Percentiles rank a stretch among this genome's conserved stretches.
These are phyloP conservation scores for Ectropis crepuscularia DNA, from an alignment of 2,888 invertebrate species.

Conservation along the genomic window DNA sequence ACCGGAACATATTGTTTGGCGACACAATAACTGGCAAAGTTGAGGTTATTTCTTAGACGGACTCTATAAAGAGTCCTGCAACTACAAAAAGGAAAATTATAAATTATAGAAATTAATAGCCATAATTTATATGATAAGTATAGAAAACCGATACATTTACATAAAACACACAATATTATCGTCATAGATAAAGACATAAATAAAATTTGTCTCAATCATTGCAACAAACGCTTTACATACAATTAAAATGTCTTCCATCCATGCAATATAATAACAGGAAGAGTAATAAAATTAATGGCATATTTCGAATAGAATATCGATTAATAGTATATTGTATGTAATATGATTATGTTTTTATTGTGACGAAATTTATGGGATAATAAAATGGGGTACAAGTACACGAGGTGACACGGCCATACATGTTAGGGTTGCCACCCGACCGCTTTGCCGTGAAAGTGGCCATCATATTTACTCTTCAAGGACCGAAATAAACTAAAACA, in stretches of 20 bases:
- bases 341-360: constrained; percentile 42
- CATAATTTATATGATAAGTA: background rate
- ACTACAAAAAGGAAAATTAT: too few species aligned
- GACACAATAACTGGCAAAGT: too few species aligned
- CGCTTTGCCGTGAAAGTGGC: constrained; percentile 7
- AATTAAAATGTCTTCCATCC: constrained; percentile 32
- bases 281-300: constrained; percentile 37
- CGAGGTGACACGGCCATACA: constrained; percentile 34
- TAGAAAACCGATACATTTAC: background rate
- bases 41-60: too few species aligned
- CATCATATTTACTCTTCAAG: background rate
- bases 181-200: constrained; percentile 32
- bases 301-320: constrained; percentile 38
- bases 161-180: constrained; percentile 11
- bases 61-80: too few species aligned
- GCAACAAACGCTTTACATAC: constrained; percentile 28
- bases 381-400: constrained; percentile 41
- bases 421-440: constrained; percentile 27
- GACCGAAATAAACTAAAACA: background rate
- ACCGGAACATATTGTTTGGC: too few species aligned
- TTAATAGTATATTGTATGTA: constrained; percentile 38
- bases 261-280: constrained; percentile 39
- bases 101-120: too few species aligned
- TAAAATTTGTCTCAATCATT: constrained; percentile 29
- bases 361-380: constrained; percentile 40